Conservation (phyloP, 2,888 invertebrate species). For the Thelaira solivaga region DNA sequence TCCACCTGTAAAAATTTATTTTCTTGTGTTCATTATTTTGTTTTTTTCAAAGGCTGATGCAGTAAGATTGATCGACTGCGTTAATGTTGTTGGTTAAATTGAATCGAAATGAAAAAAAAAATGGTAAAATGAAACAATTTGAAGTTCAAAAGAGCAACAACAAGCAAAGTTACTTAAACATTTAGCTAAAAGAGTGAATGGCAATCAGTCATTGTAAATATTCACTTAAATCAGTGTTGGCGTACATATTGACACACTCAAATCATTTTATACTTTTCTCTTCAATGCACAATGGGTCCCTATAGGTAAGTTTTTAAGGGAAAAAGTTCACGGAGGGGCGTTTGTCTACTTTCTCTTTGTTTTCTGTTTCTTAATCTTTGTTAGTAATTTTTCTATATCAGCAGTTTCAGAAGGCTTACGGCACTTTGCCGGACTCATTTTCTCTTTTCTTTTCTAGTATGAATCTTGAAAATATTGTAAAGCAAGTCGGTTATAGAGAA, state of each 20-base stretch:
- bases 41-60: not conserved
- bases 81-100: constrained; percentile 18
- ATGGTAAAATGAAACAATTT: not conserved
- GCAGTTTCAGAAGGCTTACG: too few species aligned
- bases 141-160: constrained; percentile 12
- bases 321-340: too few species aligned
- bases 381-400: too few species aligned
- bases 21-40: not conserved
- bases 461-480: too few species aligned
- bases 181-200: not conserved
- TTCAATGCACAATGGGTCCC: too few species aligned
- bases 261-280: not conserved
- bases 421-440: too few species aligned
- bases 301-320: too few species aligned
- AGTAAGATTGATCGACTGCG: constrained; percentile 48
- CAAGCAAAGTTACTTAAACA: constrained; percentile 48
- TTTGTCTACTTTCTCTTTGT: too few species aligned
- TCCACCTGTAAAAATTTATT: constrained; percentile 20
- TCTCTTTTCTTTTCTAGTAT: too few species aligned
- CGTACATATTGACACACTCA: not conserved
- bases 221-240: constrained; percentile 37
- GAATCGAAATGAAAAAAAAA: constrained; percentile 16
- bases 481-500: too few species aligned
- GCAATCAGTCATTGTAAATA: constrained; percentile 51
- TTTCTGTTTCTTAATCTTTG: too few species aligned